A percentile compares a stretch with the other conserved stretches of the same genome.
Evolutionary conservation across 2,888 invertebrate species (phyloP).

Genomic region (Nineta flava): DNA sequence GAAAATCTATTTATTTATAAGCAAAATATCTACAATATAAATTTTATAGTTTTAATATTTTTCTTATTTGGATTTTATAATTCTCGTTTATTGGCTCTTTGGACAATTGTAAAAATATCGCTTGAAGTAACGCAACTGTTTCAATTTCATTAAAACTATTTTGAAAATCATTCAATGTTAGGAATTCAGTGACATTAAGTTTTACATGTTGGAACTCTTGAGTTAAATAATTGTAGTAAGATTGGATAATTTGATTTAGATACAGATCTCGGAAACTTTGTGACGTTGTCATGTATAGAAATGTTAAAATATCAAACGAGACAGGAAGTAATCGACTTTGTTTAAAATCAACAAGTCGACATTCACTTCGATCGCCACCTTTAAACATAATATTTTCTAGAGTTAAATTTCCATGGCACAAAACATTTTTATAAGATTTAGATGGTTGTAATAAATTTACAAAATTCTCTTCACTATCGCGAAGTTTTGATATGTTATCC

Average conservation of each 20-base stretch:
- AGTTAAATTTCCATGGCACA: constrained; percentile 37
- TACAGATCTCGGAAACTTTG: background rate
- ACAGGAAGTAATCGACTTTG: background rate
- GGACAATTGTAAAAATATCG: background rate
- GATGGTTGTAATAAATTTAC: background rate
- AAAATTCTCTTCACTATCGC: background rate
- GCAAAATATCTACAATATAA: no score
- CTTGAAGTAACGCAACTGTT: background rate
- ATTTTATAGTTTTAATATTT: no score
- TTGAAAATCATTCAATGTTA: background rate
- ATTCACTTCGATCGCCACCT: constrained; percentile 18
- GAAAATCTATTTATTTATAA: no score
- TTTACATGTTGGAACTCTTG: background rate
- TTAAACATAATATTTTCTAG: constrained; percentile 35
- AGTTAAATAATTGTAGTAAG: background rate
- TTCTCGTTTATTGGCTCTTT: no score
- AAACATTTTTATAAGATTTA: constrained; percentile 20
- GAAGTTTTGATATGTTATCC: background rate
- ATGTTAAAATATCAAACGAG: background rate
- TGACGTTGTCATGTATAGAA: background rate
- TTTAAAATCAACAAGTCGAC: background rate
- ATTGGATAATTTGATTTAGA: background rate
- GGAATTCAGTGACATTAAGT: background rate
- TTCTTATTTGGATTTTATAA: no score
- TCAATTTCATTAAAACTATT: background rate